phyloP scores from a whole-genome alignment of 2,888 invertebrate species.

The Pycnomerus fuliginosus region DNA sequence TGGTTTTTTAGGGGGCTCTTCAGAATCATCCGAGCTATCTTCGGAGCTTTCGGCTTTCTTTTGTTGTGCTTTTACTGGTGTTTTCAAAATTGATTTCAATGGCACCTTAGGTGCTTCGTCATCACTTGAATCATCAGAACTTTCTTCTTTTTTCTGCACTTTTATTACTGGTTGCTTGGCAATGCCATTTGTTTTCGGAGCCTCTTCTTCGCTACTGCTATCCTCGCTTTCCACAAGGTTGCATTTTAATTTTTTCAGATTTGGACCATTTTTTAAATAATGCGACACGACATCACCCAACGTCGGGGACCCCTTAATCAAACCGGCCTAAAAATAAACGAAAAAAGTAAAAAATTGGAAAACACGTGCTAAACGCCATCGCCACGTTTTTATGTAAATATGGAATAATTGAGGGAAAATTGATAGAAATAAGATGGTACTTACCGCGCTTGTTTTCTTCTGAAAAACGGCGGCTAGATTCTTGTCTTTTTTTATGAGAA shows the following conservation, averaged over 20 bases:
- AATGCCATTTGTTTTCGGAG: conserved; percentile 29
- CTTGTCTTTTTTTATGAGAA: conserved; percentile 64
- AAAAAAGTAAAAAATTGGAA: conserved; percentile 3
- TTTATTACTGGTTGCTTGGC: conserved; percentile 20
- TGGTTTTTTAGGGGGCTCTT: conserved; percentile 32
- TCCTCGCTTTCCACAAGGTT: conserved; percentile 31
- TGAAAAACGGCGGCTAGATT: conserved; percentile 67
- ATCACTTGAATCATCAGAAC: conserved; percentile 31
- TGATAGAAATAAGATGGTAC: conserved; percentile 43
- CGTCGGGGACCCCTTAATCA: conserved; percentile 65
- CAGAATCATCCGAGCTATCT: conserved; percentile 33
- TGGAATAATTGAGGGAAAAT: conserved; percentile 5
- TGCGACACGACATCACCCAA: conserved; percentile 62
- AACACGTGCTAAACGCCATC: not conserved
- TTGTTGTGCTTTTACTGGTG: conserved; percentile 25
- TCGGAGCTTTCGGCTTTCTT: conserved; percentile 26
- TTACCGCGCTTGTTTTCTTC: conserved; percentile 74
- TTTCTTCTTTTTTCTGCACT: conserved; percentile 25
- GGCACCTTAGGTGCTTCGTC: conserved; percentile 32
- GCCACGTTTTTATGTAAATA: not conserved
- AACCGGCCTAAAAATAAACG: conserved; percentile 57
- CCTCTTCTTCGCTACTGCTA: conserved; percentile 34
- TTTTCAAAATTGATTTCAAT: conserved; percentile 12
- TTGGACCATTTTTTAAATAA: conserved; percentile 57
- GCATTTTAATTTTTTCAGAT: conserved; percentile 49